Conservation (phyloP, 2,113 vertebrate genomes). For the Parotia lawesii region DNA sequence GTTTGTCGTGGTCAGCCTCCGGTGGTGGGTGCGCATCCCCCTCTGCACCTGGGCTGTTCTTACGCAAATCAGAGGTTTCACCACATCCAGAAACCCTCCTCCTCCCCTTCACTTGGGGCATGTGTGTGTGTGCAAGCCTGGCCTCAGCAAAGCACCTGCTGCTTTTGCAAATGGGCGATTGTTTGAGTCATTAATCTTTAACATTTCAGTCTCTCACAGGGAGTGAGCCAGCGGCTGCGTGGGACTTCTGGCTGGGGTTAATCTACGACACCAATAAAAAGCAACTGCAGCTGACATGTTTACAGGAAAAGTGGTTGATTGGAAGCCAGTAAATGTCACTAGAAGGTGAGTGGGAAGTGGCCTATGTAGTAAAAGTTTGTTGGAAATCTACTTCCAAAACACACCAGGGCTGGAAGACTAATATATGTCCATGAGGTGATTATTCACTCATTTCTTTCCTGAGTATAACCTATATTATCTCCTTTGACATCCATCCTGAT, state of each 20-base stretch:
- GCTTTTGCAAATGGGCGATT: not conserved
- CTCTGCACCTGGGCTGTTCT: not conserved
- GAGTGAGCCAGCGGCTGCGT: not conserved
- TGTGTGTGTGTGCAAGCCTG: not conserved
- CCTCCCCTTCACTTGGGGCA: not conserved
- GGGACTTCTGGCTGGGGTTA: not conserved
- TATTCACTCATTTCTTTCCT: not conserved
- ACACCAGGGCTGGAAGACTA: not conserved
- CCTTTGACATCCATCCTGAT: not conserved
- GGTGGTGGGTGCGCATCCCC: accelerated
- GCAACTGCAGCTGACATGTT: not conserved
- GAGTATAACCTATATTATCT: not conserved
- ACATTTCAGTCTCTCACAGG: not conserved
- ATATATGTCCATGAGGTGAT: not conserved
- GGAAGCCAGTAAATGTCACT: not conserved
- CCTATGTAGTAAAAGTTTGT: not conserved
- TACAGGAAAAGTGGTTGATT: not conserved
- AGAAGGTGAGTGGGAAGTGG: not conserved
- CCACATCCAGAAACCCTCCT: not conserved
- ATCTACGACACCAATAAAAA: not conserved
- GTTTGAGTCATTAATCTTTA: not conserved
- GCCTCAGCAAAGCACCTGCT: not conserved
- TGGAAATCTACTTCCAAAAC: not conserved
- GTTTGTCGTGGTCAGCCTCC: not conserved
- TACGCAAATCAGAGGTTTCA: not conserved